phyloP scores from a whole-genome alignment of 2,113 vertebrate species.

The Dasyornis broadbenti region DNA sequence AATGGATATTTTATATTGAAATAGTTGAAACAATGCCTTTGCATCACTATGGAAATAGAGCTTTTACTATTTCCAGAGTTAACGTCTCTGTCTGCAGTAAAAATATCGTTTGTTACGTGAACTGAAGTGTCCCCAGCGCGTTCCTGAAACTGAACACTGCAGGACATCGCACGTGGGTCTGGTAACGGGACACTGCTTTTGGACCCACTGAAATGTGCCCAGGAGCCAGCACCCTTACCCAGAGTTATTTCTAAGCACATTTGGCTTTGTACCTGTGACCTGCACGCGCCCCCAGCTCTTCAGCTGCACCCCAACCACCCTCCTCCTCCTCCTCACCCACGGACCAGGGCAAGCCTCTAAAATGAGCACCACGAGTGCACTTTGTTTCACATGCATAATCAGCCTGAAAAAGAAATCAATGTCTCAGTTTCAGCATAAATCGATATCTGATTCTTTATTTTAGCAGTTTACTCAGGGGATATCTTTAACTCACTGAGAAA shows the following conservation, averaged over 20 bases:
- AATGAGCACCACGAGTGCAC: background rate
- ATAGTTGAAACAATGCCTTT: background rate
- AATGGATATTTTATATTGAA: rapidly evolving
- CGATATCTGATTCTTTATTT: background rate
- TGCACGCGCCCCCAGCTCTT: background rate
- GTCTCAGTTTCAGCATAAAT: background rate
- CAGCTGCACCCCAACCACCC: background rate
- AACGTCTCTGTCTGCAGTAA: background rate
- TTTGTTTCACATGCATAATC: background rate
- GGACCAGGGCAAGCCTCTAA: background rate
- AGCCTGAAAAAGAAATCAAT: background rate
- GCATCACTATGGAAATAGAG: background rate
- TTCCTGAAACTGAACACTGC: constrained; percentile 26
- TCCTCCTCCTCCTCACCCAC: background rate
- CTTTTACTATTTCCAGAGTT: background rate
- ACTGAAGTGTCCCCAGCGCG: background rate
- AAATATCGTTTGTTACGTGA: constrained; percentile 18
- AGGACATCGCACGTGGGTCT: background rate
- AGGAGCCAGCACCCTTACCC: background rate
- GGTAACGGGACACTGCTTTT: constrained; percentile 39
- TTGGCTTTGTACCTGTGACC: background rate
- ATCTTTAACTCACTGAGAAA: background rate
- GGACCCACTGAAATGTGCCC: background rate
- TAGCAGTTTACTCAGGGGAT: background rate
- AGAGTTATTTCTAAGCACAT: background rate